Evolutionary conservation across 2,888 invertebrate genomes (phyloP).

Genomic region (Cheilosia impressa): DNA sequence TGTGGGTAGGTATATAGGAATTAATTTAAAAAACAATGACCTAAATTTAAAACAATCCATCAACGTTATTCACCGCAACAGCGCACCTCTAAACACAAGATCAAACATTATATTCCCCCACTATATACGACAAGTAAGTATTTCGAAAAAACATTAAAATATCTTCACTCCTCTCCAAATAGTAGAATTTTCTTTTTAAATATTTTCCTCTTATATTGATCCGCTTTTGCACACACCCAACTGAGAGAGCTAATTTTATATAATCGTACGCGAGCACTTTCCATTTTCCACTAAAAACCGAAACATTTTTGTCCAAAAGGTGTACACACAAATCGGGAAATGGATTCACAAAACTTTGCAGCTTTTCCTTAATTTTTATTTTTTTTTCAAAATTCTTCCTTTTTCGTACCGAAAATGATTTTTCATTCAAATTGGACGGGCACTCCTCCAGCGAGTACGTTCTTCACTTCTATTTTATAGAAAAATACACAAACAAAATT

Average conservation of each 20-base stretch:
- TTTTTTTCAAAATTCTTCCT: neutral
- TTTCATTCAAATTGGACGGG: conserved; percentile 3
- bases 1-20: conserved; percentile 19
- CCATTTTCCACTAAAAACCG: conserved; percentile 61
- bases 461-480: conserved; percentile 30
- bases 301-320: conserved; percentile 43
- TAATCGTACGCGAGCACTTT: conserved; percentile 70
- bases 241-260: conserved; percentile 71
- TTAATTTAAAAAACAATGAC: conserved; percentile 68
- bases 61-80: conserved; percentile 70
- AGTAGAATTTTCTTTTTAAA: conserved; percentile 62
- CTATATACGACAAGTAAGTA: conserved; percentile 19
- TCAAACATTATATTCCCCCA: conserved; percentile 58
- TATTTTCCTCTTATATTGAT: conserved; percentile 59
- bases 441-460: conserved; percentile 54
- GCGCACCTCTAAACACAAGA: conserved; percentile 64
- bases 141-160: conserved; percentile 57
- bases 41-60: conserved; percentile 74
- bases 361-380: neutral
- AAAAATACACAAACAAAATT: conserved; percentile 10
- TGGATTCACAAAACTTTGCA: conserved; percentile 23
- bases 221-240: conserved; percentile 69
- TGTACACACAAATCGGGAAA: neutral
- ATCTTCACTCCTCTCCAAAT: conserved; percentile 71
- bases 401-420: conserved; percentile 38